Evolutionary conservation across 1,140 invertebrate genomes (phyloP).

Genomic region (Drosophila kikkawai): DNA sequence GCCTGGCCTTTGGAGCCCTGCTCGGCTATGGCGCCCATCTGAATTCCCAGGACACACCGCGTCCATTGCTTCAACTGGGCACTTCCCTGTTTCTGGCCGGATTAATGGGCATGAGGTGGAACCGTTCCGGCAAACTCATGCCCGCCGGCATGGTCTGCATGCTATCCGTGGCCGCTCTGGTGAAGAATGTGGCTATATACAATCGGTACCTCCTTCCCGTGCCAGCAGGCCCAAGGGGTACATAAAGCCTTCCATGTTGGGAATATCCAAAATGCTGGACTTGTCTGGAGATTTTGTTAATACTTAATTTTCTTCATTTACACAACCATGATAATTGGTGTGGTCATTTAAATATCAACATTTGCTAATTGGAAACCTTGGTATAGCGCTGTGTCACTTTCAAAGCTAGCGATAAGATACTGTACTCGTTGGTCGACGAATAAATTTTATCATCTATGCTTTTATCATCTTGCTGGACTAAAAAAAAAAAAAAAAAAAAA

Average conservation of each 20-base stretch:
- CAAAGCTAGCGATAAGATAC: constrained; percentile 42
- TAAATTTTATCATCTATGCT: constrained; percentile 37
- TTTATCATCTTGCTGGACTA: constrained; percentile 10
- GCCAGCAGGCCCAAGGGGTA: constrained; percentile 31
- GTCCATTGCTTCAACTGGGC: constrained; percentile 90
- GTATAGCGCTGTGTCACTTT: constrained; percentile 36
- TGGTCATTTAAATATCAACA: constrained; percentile 18
- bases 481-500: too few species aligned
- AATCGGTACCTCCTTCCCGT: constrained; percentile 72
- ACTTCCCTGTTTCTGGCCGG: constrained; percentile 88
- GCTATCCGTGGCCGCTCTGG: constrained; percentile 72
- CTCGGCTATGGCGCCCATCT: constrained; percentile 93
- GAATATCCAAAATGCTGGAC: constrained; percentile 29
- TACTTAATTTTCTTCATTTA: constrained; percentile 15
- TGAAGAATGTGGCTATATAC: constrained; percentile 73
- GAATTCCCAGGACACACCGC: constrained; percentile 91
- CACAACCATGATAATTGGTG: constrained; percentile 12
- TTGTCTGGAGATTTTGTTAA: constrained; percentile 58
- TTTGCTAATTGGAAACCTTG: constrained; percentile 50
- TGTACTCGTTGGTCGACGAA: constrained; percentile 15
- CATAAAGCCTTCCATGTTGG: constrained; percentile 21
- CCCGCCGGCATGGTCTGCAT: constrained; percentile 91
- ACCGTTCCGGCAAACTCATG: constrained; percentile 96
- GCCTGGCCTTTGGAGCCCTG: constrained; percentile 93
- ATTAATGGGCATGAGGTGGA: constrained; percentile 95